These are phyloP conservation scores for Rhopilema esculentum DNA, from an alignment of 30 jellyfish, hydroid and myxozoan genomes.

Conservation along the genomic window DNA sequence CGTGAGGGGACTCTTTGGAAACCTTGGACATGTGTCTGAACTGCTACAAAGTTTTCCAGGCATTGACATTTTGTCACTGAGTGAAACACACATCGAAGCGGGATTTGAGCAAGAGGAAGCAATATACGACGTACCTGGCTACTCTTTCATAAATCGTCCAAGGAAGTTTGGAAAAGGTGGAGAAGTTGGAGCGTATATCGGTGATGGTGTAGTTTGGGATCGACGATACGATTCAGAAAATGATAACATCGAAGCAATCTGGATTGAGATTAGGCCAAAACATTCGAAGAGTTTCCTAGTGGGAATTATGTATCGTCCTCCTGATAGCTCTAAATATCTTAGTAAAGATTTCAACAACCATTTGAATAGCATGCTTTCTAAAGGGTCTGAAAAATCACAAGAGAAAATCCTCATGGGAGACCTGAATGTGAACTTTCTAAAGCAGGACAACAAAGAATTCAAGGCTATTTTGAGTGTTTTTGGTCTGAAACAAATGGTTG, in stretches of 20 bases:
- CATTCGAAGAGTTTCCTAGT: no score
- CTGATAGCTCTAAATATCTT: no score
- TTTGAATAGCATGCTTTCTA: constrained; percentile 9
- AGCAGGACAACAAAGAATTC: constrained; percentile 42
- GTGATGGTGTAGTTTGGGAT: constrained; percentile 75
- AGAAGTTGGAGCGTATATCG: constrained; percentile 71
- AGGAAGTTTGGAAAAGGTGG: constrained; percentile 76
- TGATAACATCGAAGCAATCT: no score
- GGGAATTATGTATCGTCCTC: no score
- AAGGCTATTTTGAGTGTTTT: no score
- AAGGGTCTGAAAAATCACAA: constrained; percentile 28
- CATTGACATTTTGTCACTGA: constrained; percentile 68
- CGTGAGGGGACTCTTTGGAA: constrained; percentile 80
- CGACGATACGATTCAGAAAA: no score
- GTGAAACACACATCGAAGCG: constrained; percentile 78
- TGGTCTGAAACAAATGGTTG: no score
- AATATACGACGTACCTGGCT: constrained; percentile 54
- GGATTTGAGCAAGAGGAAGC: constrained; percentile 66
- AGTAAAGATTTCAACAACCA: no score
- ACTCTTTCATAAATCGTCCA: constrained; percentile 69
- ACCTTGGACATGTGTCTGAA: no score
- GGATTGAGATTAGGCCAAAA: no score
- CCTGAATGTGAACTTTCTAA: constrained; percentile 3
- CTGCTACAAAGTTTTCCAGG: no score
- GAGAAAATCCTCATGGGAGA: constrained; percentile 53